Evolutionary conservation across 2,888 invertebrate species (phyloP).

Genomic region (Cephus spinipes): DNA sequence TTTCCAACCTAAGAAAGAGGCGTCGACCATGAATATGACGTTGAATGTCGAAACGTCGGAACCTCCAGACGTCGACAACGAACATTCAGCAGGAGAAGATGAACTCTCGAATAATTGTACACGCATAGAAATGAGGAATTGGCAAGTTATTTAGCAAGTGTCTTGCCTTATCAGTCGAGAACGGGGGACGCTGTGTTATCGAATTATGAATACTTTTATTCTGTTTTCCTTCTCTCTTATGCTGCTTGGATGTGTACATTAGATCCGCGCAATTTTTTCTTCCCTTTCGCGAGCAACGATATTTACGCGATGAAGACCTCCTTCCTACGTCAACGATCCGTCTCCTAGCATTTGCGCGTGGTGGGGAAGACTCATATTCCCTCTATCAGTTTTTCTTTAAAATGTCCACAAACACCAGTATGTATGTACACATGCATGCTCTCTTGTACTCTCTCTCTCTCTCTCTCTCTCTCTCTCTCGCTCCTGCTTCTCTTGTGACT

Average conservation of each 20-base stretch:
- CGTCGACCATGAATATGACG: not conserved
- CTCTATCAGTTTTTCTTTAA: not conserved
- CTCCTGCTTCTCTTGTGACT: conserved; percentile 24
- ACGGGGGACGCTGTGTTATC: not conserved
- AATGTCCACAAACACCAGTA: not conserved
- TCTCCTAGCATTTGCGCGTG: not conserved
- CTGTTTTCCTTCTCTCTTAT: not conserved
- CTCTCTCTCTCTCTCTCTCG: not conserved
- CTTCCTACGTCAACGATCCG: conserved; percentile 4
- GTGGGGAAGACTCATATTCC: not conserved
- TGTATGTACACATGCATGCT: not conserved
- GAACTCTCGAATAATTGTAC: not conserved
- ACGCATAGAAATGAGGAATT: too few relatives aligned
- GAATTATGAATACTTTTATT: not conserved
- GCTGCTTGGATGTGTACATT: not conserved
- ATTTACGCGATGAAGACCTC: conserved; percentile 7
- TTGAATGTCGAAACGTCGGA: not conserved
- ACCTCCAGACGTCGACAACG: not conserved
- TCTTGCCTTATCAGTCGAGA: not conserved
- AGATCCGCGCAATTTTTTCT: conserved; percentile 35
- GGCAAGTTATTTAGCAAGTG: not conserved
- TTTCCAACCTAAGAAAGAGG: not conserved
- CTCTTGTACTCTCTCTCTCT: not conserved
- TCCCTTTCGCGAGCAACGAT: conserved; percentile 34
- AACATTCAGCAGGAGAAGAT: not conserved